Evolutionary conservation across 2,797 vertebrate genomes (phyloP).

Genomic region (Sebastes matsubarae): DNA sequence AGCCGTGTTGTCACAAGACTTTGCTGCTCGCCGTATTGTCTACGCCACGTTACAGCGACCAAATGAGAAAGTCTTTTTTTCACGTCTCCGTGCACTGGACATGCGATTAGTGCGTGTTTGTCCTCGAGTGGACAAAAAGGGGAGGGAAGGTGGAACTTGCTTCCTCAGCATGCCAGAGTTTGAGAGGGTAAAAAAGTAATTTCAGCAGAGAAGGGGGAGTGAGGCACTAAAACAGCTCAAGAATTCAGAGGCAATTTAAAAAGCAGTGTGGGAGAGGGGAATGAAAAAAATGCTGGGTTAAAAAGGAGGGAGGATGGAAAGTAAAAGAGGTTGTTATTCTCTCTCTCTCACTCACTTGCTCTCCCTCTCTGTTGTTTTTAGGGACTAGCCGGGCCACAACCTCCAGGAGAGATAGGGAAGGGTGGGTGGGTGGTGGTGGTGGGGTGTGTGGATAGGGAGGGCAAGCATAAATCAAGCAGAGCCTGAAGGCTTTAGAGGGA

Average conservation of each 20-base stretch:
- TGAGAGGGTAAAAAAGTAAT: constrained; percentile 87
- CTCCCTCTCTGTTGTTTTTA: constrained; percentile 83
- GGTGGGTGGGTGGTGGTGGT: constrained; percentile 69
- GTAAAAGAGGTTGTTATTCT: constrained; percentile 85
- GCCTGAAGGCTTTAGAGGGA: constrained; percentile 73
- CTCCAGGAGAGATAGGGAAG: constrained; percentile 81
- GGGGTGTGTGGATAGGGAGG: constrained; percentile 70
- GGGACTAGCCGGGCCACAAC: constrained; percentile 85
- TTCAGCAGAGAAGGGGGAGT: constrained; percentile 84
- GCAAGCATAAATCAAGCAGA: constrained; percentile 80
- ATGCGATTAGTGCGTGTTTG: constrained; percentile 60
- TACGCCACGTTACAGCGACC: constrained; percentile 1
- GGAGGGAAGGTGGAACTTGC: constrained; percentile 80
- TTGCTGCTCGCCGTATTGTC: constrained; percentile 10
- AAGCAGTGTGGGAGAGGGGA: constrained; percentile 88
- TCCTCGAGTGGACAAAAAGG: constrained; percentile 73
- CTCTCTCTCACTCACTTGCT: constrained; percentile 49
- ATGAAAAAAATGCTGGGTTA: constrained; percentile 83
- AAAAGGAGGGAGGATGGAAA: constrained; percentile 84
- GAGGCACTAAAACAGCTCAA: constrained; percentile 87
- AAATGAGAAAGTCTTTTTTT: constrained; percentile 13
- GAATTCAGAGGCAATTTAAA: constrained; percentile 90
- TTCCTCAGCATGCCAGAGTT: constrained; percentile 83
- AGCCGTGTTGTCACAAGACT: constrained; percentile 48
- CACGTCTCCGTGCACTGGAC: not conserved